Evolutionary conservation across 2,797 vertebrate genomes (phyloP).

Genomic region (Sternotherus odoratus): DNA sequence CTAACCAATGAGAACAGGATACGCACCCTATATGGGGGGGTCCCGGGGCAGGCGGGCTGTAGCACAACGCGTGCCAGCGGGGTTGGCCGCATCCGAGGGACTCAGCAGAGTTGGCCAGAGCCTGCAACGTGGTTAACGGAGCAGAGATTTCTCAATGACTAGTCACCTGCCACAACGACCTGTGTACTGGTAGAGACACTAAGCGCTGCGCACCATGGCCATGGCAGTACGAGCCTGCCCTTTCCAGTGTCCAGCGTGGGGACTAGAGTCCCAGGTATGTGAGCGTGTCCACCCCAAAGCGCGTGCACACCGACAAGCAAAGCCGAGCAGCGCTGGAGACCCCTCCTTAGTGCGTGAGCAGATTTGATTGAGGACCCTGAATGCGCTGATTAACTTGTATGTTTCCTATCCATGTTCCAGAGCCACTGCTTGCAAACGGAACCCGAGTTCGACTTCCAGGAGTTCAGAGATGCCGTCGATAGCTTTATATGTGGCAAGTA

Average conservation of each 20-base stretch:
- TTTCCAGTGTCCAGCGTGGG: conserved; percentile 9
- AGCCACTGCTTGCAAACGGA: conserved; percentile 73
- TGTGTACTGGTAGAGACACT: not conserved
- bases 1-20: conserved; percentile 15
- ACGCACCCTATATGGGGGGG: not conserved
- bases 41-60: not conserved
- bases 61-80: fast-evolving
- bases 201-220: no score
- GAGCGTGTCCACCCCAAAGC: not conserved
- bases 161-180: no score
- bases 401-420: conserved; percentile 49
- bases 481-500: conserved; percentile 87
- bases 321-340: no score
- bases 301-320: no score
- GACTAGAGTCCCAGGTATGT: conserved; percentile 75
- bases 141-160: not conserved
- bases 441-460: conserved; percentile 80
- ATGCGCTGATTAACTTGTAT: not conserved
- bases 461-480: conserved; percentile 85
- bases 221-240: conserved; percentile 63
- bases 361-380: not conserved
- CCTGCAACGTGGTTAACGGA: not conserved
- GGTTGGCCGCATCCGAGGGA: fast-evolving
- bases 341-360: not conserved
- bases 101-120: not conserved